These are phyloP conservation scores for Parnassius apollo DNA, from an alignment of 2,888 invertebrate genomes.

Conservation along the genomic window DNA sequence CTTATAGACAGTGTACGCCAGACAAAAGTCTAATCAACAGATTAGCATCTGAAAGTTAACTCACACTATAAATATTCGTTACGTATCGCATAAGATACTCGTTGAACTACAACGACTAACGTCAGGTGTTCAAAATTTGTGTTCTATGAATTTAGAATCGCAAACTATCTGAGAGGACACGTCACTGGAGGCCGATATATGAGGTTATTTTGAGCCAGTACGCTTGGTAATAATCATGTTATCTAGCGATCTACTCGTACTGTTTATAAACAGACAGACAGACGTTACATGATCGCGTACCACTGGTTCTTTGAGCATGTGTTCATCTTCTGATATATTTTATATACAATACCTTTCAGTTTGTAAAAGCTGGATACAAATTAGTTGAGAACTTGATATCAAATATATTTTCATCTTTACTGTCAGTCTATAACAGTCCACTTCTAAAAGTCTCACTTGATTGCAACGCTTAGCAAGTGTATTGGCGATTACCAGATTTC, in stretches of 20 bases:
- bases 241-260: not conserved
- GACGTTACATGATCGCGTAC: no score
- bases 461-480: no score
- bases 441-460: no score
- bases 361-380: no score
- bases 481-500: no score
- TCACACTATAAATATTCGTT: conserved; percentile 11
- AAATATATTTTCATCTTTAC: no score
- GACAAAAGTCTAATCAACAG: conserved; percentile 35
- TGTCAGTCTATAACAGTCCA: no score
- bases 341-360: no score
- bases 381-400: no score
- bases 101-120: conserved; percentile 2
- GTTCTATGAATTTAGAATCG: conserved; percentile 1
- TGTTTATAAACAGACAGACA: no score
- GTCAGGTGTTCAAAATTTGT: conserved; percentile 14
- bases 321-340: no score
- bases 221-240: not conserved
- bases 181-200: not conserved
- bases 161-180: conserved; percentile 1
- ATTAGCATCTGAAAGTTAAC: conserved; percentile 26
- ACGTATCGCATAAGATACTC: conserved; percentile 1
- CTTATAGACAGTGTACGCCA: conserved; percentile 14
- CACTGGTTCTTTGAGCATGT: no score
- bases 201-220: conserved; percentile 1